Conservation (phyloP, 1,140 invertebrate species). For the Drosophila cardini region DNA sequence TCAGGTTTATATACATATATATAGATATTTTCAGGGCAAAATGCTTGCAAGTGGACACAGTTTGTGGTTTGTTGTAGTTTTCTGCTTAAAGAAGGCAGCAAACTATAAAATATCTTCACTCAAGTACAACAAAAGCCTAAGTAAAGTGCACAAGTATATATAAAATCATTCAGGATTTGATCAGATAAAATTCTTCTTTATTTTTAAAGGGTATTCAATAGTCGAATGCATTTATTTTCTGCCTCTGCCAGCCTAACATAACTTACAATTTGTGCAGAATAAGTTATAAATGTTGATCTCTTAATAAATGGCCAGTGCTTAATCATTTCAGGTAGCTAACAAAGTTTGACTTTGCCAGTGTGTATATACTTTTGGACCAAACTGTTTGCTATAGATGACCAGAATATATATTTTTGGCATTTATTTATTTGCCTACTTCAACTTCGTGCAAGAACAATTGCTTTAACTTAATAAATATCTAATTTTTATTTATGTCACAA, state of each 20-base stretch:
- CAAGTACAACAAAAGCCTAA: neutral
- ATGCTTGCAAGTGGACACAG: constrained; percentile 31
- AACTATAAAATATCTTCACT: constrained; percentile 20
- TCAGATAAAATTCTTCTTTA: neutral
- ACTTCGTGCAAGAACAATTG: constrained; percentile 26
- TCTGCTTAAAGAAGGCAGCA: constrained; percentile 47
- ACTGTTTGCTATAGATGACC: constrained; percentile 10
- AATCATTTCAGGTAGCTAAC: constrained; percentile 63
- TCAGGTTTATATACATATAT: constrained; percentile 64
- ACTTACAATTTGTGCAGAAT: constrained; percentile 43
- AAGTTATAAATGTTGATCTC: constrained; percentile 75
- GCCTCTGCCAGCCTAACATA: constrained; percentile 31
- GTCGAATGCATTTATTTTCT: neutral
- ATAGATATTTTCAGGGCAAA: constrained; percentile 46
- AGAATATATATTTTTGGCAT: constrained; percentile 41
- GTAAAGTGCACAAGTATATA: neutral
- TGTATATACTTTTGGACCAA: constrained; percentile 14
- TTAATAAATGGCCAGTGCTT: constrained; percentile 71
- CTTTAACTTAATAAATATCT: constrained; percentile 51
- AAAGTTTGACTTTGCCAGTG: constrained; percentile 44
- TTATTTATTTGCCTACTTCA: constrained; percentile 55
- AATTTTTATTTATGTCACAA: constrained; percentile 50
- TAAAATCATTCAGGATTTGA: neutral
- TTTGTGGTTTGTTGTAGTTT: constrained; percentile 38
- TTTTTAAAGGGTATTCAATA: constrained; percentile 8